These are phyloP conservation scores for Alviniconcha strummeri DNA, from an alignment of 2,888 invertebrate genomes.

Conservation along the genomic window DNA sequence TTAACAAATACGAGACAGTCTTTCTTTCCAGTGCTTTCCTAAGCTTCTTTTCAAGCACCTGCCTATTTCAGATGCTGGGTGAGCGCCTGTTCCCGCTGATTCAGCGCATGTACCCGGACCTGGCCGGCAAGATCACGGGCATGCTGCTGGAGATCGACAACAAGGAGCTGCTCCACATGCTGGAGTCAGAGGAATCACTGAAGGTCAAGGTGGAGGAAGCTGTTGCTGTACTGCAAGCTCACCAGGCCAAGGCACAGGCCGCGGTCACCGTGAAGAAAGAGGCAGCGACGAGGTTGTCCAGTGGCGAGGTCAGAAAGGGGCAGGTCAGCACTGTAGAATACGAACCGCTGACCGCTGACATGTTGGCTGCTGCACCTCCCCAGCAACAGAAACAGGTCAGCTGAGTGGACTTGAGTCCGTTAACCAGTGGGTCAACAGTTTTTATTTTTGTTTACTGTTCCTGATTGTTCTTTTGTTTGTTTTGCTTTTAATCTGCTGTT, in stretches of 20 bases:
- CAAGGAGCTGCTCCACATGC: background rate
- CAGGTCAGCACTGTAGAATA: no score
- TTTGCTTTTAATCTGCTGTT: no score
- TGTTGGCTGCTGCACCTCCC: background rate
- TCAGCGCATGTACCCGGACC: background rate
- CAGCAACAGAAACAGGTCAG: background rate
- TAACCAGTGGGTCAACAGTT: no score
- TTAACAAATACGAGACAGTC: no score
- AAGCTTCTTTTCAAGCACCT: no score
- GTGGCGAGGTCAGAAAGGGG: no score
- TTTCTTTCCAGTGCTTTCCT: no score
- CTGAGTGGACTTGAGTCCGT: background rate
- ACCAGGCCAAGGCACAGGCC: background rate
- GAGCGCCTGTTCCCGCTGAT: background rate
- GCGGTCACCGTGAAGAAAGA: no score
- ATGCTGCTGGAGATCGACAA: constrained; percentile 10
- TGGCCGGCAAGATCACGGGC: background rate
- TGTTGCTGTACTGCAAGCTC: background rate
- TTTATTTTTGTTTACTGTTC: no score
- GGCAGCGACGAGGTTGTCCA: no score
- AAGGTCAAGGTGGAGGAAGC: background rate
- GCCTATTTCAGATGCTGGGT: background rate
- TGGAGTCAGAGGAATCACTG: background rate
- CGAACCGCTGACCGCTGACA: background rate
- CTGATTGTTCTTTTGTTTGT: no score